Base-by-base conservation (phyloP, 2,113 vertebrate genomes). In the Oncorhynchus clarkii region DNA sequence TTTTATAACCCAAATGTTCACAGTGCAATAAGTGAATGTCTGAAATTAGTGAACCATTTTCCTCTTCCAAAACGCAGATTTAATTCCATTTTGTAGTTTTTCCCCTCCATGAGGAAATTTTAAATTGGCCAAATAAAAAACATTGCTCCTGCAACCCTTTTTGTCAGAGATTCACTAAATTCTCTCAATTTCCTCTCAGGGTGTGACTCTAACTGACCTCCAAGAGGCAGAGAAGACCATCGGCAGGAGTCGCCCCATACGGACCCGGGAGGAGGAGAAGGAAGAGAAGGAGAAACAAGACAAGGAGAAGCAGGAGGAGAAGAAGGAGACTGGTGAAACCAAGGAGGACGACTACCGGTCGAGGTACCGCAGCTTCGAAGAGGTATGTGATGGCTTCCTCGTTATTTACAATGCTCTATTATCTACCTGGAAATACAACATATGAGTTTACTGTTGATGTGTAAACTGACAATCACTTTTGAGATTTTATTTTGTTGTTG, bases 201-300 rank as follows among this genome's bases (percentile, higher is more conserved):
- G 98, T 0, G 98, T 99, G 77, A 99, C 98, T 49, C 82, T 99
- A 85, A 99, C 97, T 29, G 98, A 99, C 93, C 95, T 99, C 87
- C 98, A 99, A 82, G 98, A 99, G 91, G 98, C 98, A 49, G 98
- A 99, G 89, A 99, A 99, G 94, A 97, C 96, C 76, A 98, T 99
- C 82, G 94, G 95, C 80, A 94, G 95, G 92, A 96, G 86, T 93
- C 97, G 97, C 74, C 70, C 95, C 75, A 83, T 86, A 1, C 92
- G 95, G 90, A 93, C 94, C 76, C 93, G 95, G 84, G 97, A 98
- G 83, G 96, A 97, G 81, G 97, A 98, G 88, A 98, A 96, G 88
- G 94, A 95, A 85, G 97, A 98, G 83, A 95, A 96, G 57, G 95
- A 94, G 64, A 96, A 97, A 87, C 95, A 99, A 80, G 96, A 99